Conservation (phyloP, 2,113 vertebrate genomes). For the Ochotona princeps region DNA sequence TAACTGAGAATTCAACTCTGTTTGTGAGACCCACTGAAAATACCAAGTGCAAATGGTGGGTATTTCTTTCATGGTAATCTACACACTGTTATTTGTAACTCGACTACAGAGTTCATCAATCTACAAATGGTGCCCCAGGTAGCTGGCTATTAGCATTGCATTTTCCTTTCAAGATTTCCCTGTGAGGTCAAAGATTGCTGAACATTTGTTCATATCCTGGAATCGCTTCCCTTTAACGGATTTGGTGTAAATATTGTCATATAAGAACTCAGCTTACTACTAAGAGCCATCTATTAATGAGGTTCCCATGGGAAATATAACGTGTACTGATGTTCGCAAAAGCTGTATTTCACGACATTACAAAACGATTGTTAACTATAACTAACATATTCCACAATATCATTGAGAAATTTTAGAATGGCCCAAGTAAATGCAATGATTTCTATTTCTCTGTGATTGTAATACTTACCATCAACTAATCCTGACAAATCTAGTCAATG, state of each 20-base stretch:
- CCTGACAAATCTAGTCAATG: background rate
- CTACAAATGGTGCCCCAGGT: background rate
- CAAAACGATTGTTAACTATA: background rate
- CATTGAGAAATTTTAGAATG: background rate
- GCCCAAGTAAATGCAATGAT: background rate
- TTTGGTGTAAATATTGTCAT: background rate
- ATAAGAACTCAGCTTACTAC: background rate
- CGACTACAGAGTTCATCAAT: rapidly evolving
- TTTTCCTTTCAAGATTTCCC: background rate
- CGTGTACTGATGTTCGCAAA: background rate
- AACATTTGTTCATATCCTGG: rapidly evolving
- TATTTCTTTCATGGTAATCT: background rate
- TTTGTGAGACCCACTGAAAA: background rate
- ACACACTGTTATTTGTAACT: background rate
- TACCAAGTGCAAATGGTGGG: background rate
- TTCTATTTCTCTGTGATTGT: background rate
- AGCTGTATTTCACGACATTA: background rate
- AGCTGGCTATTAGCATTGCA: background rate
- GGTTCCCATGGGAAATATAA: background rate
- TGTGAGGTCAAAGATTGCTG: background rate
- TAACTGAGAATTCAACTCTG: no score
- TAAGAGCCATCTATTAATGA: background rate
- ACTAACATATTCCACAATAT: background rate
- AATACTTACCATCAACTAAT: background rate
- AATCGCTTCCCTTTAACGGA: background rate